phyloP scores from a whole-genome alignment of 2,113 vertebrate species.

The Peromyscus polionotus region DNA sequence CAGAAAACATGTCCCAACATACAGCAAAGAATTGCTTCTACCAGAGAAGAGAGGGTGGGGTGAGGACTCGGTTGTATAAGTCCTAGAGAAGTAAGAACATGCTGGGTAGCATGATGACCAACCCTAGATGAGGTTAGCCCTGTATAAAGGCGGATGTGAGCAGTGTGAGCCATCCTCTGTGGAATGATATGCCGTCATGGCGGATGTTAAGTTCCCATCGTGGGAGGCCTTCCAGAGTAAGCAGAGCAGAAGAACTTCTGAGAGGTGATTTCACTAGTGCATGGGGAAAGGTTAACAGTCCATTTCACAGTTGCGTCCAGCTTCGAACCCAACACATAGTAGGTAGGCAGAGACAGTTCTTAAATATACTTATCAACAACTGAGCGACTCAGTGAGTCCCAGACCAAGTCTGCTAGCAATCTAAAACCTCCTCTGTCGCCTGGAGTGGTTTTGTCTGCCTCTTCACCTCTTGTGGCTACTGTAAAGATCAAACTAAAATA shows the following conservation, averaged over 20 bases:
- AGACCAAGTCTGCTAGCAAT: not conserved
- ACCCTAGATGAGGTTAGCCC: not conserved
- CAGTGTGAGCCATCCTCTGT: not conserved
- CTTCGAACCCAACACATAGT: not conserved
- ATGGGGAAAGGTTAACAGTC: not conserved
- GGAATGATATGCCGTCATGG: too few relatives aligned
- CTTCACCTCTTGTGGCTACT: not conserved
- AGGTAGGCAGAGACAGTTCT: not conserved
- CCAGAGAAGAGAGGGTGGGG: not conserved
- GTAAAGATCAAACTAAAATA: not conserved
- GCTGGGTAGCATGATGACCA: rapidly evolving
- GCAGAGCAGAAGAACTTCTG: not conserved
- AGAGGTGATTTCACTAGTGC: not conserved
- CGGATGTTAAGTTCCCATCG: not conserved
- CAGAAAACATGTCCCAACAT: not conserved
- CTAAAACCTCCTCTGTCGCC: not conserved
- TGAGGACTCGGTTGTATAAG: rapidly evolving
- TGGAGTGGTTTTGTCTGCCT: not conserved
- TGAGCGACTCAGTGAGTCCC: not conserved
- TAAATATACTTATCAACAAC: not conserved
- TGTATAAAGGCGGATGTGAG: rapidly evolving
- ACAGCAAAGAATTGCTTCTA: not conserved
- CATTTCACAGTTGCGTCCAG: not conserved
- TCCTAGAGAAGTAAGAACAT: not conserved
- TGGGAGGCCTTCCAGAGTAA: not conserved